Percentiles rank a stretch among this genome's conserved stretches.
Conservation (phyloP, 2,888 invertebrate genomes). For the Mystacides longicornis region DNA sequence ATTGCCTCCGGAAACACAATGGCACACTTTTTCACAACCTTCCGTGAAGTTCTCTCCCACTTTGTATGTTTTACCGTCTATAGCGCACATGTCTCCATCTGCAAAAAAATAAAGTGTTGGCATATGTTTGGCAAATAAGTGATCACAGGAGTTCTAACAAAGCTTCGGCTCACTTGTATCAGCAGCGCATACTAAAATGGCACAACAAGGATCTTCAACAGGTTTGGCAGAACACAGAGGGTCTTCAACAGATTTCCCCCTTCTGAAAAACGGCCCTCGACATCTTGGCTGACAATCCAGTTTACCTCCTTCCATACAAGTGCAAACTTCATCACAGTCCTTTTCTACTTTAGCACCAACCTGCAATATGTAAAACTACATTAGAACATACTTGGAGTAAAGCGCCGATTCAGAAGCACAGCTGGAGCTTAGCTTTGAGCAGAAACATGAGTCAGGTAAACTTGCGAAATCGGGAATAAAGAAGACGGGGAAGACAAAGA, state of each 20-base stretch:
- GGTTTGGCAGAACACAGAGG: conserved; percentile 65
- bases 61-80: conserved; percentile 63
- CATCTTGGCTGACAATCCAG: conserved; percentile 72
- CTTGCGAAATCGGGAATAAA: no score
- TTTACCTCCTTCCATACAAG: conserved; percentile 57
- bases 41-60: conserved; percentile 68
- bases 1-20: conserved; percentile 64
- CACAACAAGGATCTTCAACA: conserved; percentile 62
- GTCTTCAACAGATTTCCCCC: conserved; percentile 59
- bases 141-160: no score
- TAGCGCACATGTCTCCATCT: conserved; percentile 46
- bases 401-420: no score
- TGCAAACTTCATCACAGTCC: conserved; percentile 72
- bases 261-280: conserved; percentile 58
- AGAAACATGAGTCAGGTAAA: no score
- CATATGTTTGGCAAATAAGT: not conserved
- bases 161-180: conserved; percentile 39
- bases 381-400: no score
- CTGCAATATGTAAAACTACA: no score
- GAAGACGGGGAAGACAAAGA: no score
- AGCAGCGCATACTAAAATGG: conserved; percentile 61
- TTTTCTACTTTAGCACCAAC: conserved; percentile 64
- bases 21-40: conserved; percentile 73
- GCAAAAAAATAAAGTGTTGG: conserved; percentile 25
- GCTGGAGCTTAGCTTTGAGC: no score